Conservation (phyloP, 2,113 vertebrate species). For the Nyctibius bracteatus region DNA sequence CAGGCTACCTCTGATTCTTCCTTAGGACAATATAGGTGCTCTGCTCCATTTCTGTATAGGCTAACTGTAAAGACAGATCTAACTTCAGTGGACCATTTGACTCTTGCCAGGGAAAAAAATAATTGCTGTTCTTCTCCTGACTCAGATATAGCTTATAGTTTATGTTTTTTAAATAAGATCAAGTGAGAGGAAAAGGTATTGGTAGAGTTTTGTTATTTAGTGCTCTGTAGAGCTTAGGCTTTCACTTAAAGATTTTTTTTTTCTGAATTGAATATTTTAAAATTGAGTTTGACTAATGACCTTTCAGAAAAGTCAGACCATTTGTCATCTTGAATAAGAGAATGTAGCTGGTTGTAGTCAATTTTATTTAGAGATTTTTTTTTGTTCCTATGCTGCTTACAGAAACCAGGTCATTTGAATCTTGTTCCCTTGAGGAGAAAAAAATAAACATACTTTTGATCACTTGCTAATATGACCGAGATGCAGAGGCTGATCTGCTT, state of each 20-base stretch:
- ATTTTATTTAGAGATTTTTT: constrained; percentile 44
- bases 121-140: not conserved
- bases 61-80: not conserved
- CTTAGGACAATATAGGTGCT: not conserved
- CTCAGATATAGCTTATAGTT: not conserved
- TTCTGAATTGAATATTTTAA: constrained; percentile 6
- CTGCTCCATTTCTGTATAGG: not conserved
- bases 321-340: constrained; percentile 39
- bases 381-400: not conserved
- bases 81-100: not conserved
- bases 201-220: not conserved
- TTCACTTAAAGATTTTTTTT: not conserved
- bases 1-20: not conserved
- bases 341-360: not conserved
- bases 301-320: constrained; percentile 16
- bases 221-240: not conserved
- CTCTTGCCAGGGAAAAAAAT: not conserved
- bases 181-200: not conserved
- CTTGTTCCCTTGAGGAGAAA: not conserved
- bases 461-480: not conserved
- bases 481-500: not conserved
- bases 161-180: not conserved
- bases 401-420: not conserved
- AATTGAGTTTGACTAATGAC: constrained; percentile 31
- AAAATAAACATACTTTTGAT: not conserved